Conservation (phyloP, 2,888 invertebrate species). For the Antheraea yamamai region DNA sequence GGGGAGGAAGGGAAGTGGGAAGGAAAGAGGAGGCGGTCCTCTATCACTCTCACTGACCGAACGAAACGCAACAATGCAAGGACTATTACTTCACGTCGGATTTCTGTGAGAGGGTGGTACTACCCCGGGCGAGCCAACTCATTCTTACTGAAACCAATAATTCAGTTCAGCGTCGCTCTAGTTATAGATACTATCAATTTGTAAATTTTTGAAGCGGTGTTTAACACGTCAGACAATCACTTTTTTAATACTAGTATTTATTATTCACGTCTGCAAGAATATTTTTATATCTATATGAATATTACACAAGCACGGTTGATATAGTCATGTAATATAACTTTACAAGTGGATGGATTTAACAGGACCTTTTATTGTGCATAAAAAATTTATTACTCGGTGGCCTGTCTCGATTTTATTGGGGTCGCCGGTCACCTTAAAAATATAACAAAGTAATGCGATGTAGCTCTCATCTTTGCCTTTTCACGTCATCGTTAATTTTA, state of each 20-base stretch:
- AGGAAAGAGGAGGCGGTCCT: too few species aligned
- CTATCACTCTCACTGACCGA: too few species aligned
- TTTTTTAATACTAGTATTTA: background rate
- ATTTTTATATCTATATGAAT: background rate
- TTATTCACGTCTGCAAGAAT: background rate
- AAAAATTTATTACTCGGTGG: slow-evolving; percentile 14
- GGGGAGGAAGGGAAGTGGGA: too few species aligned
- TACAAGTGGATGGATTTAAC: slow-evolving; percentile 15
- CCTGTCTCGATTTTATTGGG: slow-evolving; percentile 12
- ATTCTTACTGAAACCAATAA: too few species aligned
- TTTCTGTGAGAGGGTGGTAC: too few species aligned
- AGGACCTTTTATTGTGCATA: slow-evolving; percentile 13
- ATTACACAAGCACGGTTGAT: background rate
- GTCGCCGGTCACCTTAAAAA: slow-evolving; percentile 15
- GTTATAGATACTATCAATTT: too few species aligned
- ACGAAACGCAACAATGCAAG: too few species aligned
- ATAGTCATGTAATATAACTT: slow-evolving; percentile 11
- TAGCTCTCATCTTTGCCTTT: background rate
- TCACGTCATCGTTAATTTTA: background rate
- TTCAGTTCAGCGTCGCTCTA: too few species aligned
- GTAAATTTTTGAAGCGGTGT: too few species aligned
- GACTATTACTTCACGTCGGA: too few species aligned
- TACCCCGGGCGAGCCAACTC: too few species aligned
- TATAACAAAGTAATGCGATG: slow-evolving; percentile 12
- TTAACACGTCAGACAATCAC: too few species aligned